Evolutionary conservation across 1,140 invertebrate species (phyloP), one percentile per base, ranked within the genome.

Genomic region (Scaptomyza graminum): DNA sequence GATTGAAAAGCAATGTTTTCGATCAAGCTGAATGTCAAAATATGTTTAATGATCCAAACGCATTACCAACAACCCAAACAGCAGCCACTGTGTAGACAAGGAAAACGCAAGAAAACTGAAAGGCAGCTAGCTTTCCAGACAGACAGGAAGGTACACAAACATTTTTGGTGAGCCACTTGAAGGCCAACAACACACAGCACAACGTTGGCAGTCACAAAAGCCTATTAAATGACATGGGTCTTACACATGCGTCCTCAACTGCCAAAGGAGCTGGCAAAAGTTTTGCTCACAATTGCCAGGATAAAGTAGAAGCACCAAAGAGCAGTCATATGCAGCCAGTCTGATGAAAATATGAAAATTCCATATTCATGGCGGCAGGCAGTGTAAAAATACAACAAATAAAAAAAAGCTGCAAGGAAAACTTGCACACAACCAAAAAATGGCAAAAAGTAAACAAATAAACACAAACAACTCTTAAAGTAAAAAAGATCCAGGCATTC

Each of bases 1-100:
- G 13, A 28, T 39, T 15, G 41, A 15, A 46, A 46, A 37, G 16
- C 31, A 46, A 61, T 13, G 25, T 47, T 41, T 31, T 37, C 18
- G 12, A 44, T 34, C 49, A 63, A 76, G 47, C 60, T 16, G 25
- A 67, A 76, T 65, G 34, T 68, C 49, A 78, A 79, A 78, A 87
- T 87, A 79, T 88, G 82, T 88, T 87, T 87, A 87, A 88, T 88
- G 88, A 87, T 78, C 82, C 82, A 68, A 87, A 88, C 83, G 78
- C 83, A 82, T 87, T 87, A 79, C 63, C 56, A 76, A 61, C 31
- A 34, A 34, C 31, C 31, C 6, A 34, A 34, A 9, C 31, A 80
- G 55, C 70, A 83, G 65, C 62, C 79, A 68, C 78, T 78, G 49
- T 61, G 77, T 63, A 80, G 44, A 79, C 72, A 75, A 22, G 18